phyloP scores from a whole-genome alignment of 1,140 invertebrate species.

The Wiebesia pumilae region DNA sequence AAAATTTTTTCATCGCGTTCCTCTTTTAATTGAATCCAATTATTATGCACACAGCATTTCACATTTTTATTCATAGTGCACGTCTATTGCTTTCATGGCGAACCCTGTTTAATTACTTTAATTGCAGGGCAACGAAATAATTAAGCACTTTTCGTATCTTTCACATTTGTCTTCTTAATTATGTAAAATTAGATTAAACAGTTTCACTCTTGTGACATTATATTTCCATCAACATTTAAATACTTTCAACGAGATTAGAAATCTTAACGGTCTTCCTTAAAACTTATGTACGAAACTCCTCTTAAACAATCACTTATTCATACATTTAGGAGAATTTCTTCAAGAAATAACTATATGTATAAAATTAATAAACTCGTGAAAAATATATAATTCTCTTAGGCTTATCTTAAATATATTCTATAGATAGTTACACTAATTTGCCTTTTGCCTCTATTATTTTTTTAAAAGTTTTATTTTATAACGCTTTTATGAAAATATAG shows the following conservation, averaged over 20 bases:
- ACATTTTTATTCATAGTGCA: neutral
- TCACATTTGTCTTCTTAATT: neutral
- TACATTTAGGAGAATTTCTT: neutral
- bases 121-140: neutral
- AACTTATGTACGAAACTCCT: neutral
- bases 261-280: neutral
- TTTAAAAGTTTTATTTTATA: neutral
- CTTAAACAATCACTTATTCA: neutral
- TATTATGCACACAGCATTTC: neutral
- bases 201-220: neutral
- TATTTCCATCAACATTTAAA: constrained; percentile 3
- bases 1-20: constrained; percentile 16
- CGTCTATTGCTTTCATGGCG: neutral
- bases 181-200: neutral
- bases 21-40: constrained; percentile 39
- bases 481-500: too few species aligned
- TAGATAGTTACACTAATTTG: too few species aligned
- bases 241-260: neutral
- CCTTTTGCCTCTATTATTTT: neutral
- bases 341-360: neutral
- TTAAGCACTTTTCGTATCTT: neutral
- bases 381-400: neutral
- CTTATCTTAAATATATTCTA: too few species aligned
- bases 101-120: constrained; percentile 14
- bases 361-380: neutral